Percentiles rank a stretch among this genome's conserved stretches.
phyloP scores from a whole-genome alignment of 1,140 invertebrate genomes.

The Riptortus pedestris region DNA sequence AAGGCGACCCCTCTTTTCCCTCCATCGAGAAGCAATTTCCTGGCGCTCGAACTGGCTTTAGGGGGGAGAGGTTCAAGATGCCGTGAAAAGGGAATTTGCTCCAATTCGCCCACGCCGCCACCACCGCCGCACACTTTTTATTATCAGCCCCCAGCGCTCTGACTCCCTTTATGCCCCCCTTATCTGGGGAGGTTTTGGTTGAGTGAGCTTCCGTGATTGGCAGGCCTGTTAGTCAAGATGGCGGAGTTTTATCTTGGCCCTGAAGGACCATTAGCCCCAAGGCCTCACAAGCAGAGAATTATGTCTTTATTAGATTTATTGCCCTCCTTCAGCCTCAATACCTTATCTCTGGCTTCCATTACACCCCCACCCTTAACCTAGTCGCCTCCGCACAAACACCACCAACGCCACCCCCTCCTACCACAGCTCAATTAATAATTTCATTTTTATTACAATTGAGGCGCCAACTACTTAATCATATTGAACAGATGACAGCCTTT shows the following conservation, averaged over 20 bases:
- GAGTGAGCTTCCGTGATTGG: constrained; percentile 18
- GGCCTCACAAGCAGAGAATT: constrained; percentile 9
- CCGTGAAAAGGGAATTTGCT: constrained; percentile 17
- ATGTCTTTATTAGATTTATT: constrained; percentile 19
- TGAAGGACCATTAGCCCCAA: constrained; percentile 13
- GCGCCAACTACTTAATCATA: no score
- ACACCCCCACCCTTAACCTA: neutral
- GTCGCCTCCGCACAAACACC: no score
- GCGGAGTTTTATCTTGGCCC: neutral
- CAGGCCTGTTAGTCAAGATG: constrained; percentile 17
- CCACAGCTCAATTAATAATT: no score
- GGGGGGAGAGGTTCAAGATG: constrained; percentile 4
- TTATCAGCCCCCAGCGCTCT: neutral
- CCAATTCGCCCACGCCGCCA: constrained; percentile 6
- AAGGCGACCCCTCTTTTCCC: constrained; percentile 4
- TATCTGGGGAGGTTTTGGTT: constrained; percentile 15
- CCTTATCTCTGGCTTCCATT: constrained; percentile 5
- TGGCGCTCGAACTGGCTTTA: neutral
- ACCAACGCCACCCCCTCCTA: no score
- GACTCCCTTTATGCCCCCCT: constrained; percentile 11
- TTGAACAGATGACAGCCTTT: no score
- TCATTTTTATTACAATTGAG: no score
- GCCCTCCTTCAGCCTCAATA: constrained; percentile 1
- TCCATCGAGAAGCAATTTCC: constrained; percentile 15
- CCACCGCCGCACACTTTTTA: constrained; percentile 6